Percentiles rank a stretch among this genome's conserved stretches.
Conservation (phyloP, 2,113 vertebrate genomes). For the Xenopus borealis region DNA sequence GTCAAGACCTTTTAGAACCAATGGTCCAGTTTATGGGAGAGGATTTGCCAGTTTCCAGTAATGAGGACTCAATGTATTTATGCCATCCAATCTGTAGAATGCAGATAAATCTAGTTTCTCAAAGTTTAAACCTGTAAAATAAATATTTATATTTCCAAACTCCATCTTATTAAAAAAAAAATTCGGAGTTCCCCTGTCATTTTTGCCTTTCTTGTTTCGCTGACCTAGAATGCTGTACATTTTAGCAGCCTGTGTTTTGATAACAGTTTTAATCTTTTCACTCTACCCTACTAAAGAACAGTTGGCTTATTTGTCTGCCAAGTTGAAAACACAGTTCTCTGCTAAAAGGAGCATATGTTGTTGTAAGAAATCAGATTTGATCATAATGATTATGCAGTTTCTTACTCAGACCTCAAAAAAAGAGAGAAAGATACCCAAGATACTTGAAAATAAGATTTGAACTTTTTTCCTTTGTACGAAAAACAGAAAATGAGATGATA, state of each 20-base stretch:
- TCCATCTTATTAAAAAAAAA: too few relatives aligned
- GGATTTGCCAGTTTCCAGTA: too few relatives aligned
- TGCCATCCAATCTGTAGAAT: too few relatives aligned
- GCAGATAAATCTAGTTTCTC: too few relatives aligned
- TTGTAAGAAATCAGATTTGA: constrained; percentile 31
- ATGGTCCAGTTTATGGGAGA: too few relatives aligned
- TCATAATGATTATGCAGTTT: constrained; percentile 11
- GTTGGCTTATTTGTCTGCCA: constrained; percentile 37
- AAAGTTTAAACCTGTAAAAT: too few relatives aligned
- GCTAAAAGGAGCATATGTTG: constrained; percentile 37
- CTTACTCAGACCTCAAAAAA: constrained; percentile 1
- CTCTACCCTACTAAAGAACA: constrained; percentile 28
- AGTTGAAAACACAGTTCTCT: constrained; percentile 13
- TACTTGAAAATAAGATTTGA: neutral
- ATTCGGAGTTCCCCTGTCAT: too few relatives aligned
- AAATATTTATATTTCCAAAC: too few relatives aligned
- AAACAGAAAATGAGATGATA: too few relatives aligned
- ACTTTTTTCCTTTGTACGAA: neutral
- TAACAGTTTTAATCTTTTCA: constrained; percentile 20
- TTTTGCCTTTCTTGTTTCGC: too few relatives aligned
- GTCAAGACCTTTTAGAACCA: too few relatives aligned
- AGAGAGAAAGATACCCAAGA: neutral
- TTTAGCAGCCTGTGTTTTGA: constrained; percentile 19
- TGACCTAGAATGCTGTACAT: neutral
- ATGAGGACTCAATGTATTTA: too few relatives aligned